These are phyloP conservation scores for Stictocephala bisonia DNA, from an alignment of 2,888 invertebrate species.

Conservation along the genomic window DNA sequence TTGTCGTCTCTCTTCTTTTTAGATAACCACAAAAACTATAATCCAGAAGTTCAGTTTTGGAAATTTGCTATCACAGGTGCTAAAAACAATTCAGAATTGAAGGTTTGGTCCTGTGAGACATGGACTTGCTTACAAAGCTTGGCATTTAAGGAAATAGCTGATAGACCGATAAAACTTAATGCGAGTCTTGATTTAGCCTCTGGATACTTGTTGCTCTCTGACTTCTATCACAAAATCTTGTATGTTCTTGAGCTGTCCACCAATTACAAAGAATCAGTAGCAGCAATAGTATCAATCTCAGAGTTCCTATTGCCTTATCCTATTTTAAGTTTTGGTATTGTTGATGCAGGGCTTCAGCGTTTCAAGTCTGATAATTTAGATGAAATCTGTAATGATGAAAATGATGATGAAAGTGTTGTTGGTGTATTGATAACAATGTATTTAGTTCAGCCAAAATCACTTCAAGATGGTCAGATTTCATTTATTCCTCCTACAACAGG, in stretches of 20 bases:
- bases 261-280: constrained; percentile 70
- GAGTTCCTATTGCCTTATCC: constrained; percentile 90
- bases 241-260: constrained; percentile 83
- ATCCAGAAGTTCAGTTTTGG: constrained; percentile 88
- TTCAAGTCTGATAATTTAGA: constrained; percentile 48
- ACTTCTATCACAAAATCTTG: constrained; percentile 82
- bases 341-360: constrained; percentile 73
- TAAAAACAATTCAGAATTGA: constrained; percentile 86
- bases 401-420: constrained; percentile 67
- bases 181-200: constrained; percentile 88
- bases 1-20: constrained; percentile 92
- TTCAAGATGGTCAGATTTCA: constrained; percentile 85
- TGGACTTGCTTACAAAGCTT: constrained; percentile 96
- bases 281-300: constrained; percentile 79
- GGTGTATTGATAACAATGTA: constrained; percentile 72
- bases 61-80: constrained; percentile 94
- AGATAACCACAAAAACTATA: constrained; percentile 87
- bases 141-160: constrained; percentile 70
- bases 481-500: constrained; percentile 65
- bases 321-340: constrained; percentile 88
- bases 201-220: constrained; percentile 87
- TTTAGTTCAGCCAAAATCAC: constrained; percentile 87
- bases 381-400: constrained; percentile 63
- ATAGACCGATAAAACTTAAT: constrained; percentile 70
- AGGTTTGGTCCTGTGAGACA: constrained; percentile 94